A percentile compares a stretch with the other conserved stretches of the same genome.
phyloP scores from a whole-genome alignment of 2,797 vertebrate species.

The Lepus oiostolus region DNA sequence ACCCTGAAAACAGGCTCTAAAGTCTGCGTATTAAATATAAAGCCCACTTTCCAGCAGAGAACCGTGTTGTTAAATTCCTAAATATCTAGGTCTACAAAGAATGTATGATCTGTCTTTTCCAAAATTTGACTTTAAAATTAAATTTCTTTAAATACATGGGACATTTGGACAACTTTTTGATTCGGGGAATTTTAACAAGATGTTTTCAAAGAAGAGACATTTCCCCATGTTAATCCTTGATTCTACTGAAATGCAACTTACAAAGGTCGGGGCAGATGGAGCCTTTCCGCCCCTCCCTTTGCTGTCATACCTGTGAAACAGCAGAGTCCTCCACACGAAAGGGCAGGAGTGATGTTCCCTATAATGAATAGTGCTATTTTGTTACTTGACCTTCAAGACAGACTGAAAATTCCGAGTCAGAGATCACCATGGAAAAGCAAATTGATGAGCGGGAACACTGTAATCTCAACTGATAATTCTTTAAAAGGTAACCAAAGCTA shows the following conservation, averaged over 20 bases:
- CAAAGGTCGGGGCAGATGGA: conserved; percentile 75
- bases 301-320: conserved; percentile 45
- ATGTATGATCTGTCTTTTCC: background rate
- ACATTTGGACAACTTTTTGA: conserved; percentile 46
- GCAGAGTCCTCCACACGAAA: conserved; percentile 71
- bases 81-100: background rate
- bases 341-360: conserved; percentile 76
- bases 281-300: conserved; percentile 33
- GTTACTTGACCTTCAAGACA: conserved; percentile 83
- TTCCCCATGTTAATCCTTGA: conserved; percentile 70
- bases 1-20: conserved; percentile 39
- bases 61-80: background rate
- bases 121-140: conserved; percentile 13
- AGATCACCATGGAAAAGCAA: conserved; percentile 78
- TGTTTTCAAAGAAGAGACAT: conserved; percentile 69
- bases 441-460: conserved; percentile 72
- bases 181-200: conserved; percentile 77
- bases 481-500: conserved; percentile 71
- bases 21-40: background rate
- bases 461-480: conserved; percentile 76
- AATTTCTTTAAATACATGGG: conserved; percentile 38
- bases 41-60: background rate
- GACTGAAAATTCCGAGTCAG: conserved; percentile 77
- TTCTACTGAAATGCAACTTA: conserved; percentile 61
- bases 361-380: conserved; percentile 80